phyloP scores from a whole-genome alignment of 2,888 invertebrate species.

The Lymantria monacha region DNA sequence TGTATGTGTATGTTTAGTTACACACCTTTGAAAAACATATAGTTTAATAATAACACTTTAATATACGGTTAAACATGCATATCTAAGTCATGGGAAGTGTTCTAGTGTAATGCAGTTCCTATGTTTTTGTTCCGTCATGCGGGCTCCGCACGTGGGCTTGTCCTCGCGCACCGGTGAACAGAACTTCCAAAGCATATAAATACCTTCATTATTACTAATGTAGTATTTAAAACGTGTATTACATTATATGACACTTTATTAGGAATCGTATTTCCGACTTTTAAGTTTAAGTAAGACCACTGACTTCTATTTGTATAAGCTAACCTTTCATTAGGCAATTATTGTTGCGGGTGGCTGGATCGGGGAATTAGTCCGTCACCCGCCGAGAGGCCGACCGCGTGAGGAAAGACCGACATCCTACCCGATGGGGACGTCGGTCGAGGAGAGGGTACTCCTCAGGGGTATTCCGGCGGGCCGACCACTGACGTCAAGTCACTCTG shows the following conservation, averaged over 20 bases:
- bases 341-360: no score
- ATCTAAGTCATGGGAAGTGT: constrained; percentile 37
- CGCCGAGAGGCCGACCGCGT: no score
- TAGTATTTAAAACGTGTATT: constrained; percentile 5
- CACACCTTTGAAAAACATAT: background rate
- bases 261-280: background rate
- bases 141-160: constrained; percentile 60
- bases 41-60: constrained; percentile 17
- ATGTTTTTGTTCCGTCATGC: constrained; percentile 64
- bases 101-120: constrained; percentile 61
- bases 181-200: constrained; percentile 62
- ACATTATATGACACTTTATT: background rate
- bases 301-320: no score
- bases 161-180: constrained; percentile 42
- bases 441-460: no score
- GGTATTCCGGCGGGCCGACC: no score
- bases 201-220: constrained; percentile 44
- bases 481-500: no score
- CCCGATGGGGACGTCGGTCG: no score
- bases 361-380: no score
- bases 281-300: no score
- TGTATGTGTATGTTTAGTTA: no score
- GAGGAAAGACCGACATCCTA: no score
- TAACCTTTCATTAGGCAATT: no score
- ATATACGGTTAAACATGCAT: constrained; percentile 31